Conservation (phyloP, 1,140 invertebrate genomes). For the Trichonephila inaurata region DNA sequence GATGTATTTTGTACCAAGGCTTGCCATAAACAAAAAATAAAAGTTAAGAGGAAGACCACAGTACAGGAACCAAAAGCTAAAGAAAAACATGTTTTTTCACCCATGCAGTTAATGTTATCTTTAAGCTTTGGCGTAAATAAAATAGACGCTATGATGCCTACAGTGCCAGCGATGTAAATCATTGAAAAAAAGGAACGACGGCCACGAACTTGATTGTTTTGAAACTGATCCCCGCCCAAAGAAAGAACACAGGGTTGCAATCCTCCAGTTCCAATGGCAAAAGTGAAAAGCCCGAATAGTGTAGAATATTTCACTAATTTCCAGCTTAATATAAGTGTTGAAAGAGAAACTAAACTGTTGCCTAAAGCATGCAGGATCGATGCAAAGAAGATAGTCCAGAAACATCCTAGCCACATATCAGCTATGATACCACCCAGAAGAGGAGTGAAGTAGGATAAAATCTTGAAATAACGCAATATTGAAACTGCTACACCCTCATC, state of each 20-base stretch:
- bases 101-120: slow-evolving; percentile 79
- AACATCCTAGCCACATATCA: slow-evolving; percentile 93
- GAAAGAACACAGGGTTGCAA: slow-evolving; percentile 98
- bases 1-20: slow-evolving; percentile 87
- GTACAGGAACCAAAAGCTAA: slow-evolving; percentile 80
- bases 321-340: background rate
- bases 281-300: slow-evolving; percentile 86
- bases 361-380: slow-evolving; percentile 94
- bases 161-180: slow-evolving; percentile 81
- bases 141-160: slow-evolving; percentile 81
- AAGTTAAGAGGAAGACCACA: slow-evolving; percentile 78
- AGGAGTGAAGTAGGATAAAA: slow-evolving; percentile 92
- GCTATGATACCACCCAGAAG: slow-evolving; percentile 93
- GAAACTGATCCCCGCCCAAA: slow-evolving; percentile 99
- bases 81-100: slow-evolving; percentile 80
- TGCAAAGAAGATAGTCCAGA: slow-evolving; percentile 82
- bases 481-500: slow-evolving; percentile 86
- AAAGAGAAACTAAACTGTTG: slow-evolving; percentile 87
- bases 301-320: slow-evolving; percentile 81
- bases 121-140: slow-evolving; percentile 76
- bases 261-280: slow-evolving; percentile 95
- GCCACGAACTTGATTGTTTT: slow-evolving; percentile 79
- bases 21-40: slow-evolving; percentile 88
- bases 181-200: slow-evolving; percentile 78
- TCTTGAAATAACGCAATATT: slow-evolving; percentile 91